Conservation (phyloP, 2,797 vertebrate genomes). For the Mormyrops boulengeri region DNA sequence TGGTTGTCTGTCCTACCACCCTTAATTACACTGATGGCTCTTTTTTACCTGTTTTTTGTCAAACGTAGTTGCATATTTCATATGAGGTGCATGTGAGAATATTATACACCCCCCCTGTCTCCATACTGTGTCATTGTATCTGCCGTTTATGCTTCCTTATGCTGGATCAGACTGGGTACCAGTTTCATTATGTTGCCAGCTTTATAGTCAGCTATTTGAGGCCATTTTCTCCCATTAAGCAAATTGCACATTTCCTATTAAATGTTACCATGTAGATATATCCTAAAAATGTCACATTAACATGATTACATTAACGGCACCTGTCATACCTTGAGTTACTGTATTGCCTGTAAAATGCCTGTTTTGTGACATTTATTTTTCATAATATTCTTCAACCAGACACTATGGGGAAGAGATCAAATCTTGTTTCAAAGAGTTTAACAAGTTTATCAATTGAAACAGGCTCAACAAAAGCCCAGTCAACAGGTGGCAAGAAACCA, state of each 20-base stretch:
- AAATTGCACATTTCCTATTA: conserved; percentile 2
- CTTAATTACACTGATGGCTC: background rate
- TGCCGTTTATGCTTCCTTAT: background rate
- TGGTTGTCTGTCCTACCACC: background rate
- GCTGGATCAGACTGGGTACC: background rate
- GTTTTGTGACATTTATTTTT: background rate
- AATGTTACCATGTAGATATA: background rate
- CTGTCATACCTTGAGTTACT: background rate
- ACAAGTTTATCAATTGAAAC: background rate
- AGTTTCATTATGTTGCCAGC: background rate
- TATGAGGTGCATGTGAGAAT: background rate
- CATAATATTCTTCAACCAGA: background rate
- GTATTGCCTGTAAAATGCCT: background rate
- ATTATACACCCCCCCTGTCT: background rate
- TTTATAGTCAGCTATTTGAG: background rate
- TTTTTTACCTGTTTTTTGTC: background rate
- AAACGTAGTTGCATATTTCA: background rate
- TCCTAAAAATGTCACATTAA: background rate
- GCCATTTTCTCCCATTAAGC: background rate
- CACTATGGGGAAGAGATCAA: background rate
- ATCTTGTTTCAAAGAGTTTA: background rate
- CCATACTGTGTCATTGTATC: background rate
- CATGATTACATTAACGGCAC: background rate
- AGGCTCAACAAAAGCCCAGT: background rate
- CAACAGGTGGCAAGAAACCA: background rate